Percentiles rank a stretch among this genome's conserved stretches.
phyloP scores from a whole-genome alignment of 2,113 vertebrate genomes.

The Callospermophilus lateralis region DNA sequence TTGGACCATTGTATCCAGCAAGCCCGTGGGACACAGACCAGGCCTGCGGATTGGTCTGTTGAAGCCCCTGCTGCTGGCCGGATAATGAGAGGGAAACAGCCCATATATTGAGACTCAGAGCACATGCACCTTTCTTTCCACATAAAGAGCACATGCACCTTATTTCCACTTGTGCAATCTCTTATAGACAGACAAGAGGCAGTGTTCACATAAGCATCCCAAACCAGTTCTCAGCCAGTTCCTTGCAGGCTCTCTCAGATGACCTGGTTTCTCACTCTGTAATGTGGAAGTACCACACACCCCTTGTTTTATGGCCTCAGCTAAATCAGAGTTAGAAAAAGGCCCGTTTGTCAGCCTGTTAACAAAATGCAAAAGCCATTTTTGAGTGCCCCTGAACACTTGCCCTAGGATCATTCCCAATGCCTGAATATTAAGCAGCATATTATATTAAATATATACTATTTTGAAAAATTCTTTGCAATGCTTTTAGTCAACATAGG shows the following conservation, averaged over 20 bases:
- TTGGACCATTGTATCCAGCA: background rate
- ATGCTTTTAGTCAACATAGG: background rate
- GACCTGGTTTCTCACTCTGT: background rate
- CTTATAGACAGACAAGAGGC: background rate
- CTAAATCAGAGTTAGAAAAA: conserved; percentile 44
- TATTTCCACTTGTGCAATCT: background rate
- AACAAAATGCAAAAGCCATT: background rate
- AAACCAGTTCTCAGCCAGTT: background rate
- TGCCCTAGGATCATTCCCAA: background rate
- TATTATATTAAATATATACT: background rate
- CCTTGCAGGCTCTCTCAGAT: background rate
- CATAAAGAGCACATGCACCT: too few species aligned
- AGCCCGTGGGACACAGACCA: background rate
- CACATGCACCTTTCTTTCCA: background rate
- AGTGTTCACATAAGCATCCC: background rate
- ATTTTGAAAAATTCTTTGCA: conserved; percentile 8
- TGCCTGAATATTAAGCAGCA: background rate
- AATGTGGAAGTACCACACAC: background rate
- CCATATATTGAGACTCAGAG: background rate
- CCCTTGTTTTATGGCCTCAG: background rate
- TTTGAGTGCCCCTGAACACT: background rate
- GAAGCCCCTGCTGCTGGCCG: background rate
- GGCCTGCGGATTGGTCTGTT: background rate
- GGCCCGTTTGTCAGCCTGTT: background rate
- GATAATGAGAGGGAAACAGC: background rate